Evolutionary conservation across 2,797 vertebrate species (phyloP), one percentile per base, ranked within the genome.

Genomic region (Notamacropus eugenii): DNA sequence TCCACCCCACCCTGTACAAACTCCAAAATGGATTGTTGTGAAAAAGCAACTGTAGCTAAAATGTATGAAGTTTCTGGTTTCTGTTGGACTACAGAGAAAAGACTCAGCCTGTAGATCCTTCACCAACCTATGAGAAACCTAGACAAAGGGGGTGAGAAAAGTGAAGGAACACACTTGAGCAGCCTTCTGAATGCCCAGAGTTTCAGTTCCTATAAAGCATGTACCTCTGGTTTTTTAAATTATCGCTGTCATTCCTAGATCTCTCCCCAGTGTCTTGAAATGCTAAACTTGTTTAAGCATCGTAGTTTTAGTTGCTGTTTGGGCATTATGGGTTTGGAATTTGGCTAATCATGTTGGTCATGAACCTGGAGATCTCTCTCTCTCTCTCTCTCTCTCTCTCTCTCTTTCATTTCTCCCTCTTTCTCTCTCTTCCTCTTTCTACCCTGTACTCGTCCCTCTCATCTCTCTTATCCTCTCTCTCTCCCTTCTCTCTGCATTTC

Each of bases 101-200:
- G 19, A 11, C 4, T 96, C 95, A 96, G 98, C 98, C 97, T 96
- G 57, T 93, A 82, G 54, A 57, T 97, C 97, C 98, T 95, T 96
- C 96, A 97, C 96, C 67, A 54, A 82, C 97, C 93, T 96, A 31
- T 96, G 93, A 97, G 96, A 95, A 96, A 97, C 58, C 19, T 93
- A 95, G 97, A 94, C 0, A 56, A 28, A 92, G 4, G 46, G 90
- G 94, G 95, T 95, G 58, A 97, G 94, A 52, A 90, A 11, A 31
- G 40, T 95, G 93, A 59, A 96, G 92, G 93, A 1, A 67, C 91
- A 96, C n/a, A 90, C 93, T 92, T 96, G 93, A 97, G 90, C 96
- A 97, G 96, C 54, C 92, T 95, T 94, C 93, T 74, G n/a, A 57
- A 96, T 95, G 87, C 56, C 10, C 4, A 34, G 92, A 96, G 97